Conservation (phyloP, 2,888 invertebrate species). For the Euzetes globulus region DNA sequence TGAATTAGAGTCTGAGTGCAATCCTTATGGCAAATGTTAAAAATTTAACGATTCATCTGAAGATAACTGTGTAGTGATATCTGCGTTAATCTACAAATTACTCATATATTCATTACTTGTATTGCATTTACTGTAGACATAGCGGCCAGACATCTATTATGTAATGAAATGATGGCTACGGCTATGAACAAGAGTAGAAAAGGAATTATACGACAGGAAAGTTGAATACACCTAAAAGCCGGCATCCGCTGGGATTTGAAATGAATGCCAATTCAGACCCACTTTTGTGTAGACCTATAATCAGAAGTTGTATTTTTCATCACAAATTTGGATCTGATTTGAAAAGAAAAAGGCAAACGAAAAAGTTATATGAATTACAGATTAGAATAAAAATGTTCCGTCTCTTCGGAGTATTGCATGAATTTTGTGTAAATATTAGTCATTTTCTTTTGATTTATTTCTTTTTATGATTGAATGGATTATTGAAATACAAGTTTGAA, state of each 20-base stretch:
- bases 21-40: neutral
- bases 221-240: constrained; percentile 22
- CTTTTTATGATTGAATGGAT: neutral
- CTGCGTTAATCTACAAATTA: constrained; percentile 8
- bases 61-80: neutral
- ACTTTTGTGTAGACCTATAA: neutral
- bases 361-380: neutral
- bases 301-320: neutral
- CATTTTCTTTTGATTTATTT: constrained; percentile 5
- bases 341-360: neutral
- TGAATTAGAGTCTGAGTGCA: neutral
- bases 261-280: constrained; percentile 20
- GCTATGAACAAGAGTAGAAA: neutral
- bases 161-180: neutral
- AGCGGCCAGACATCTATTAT: neutral
- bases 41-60: constrained; percentile 26
- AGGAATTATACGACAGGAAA: neutral
- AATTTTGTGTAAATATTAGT: neutral
- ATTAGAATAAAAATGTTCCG: neutral
- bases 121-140: neutral
- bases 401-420: neutral
- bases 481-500: constrained; percentile 7
- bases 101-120: constrained; percentile 20
- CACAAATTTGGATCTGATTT: neutral
- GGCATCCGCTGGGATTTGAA: neutral